These are phyloP conservation scores for Temnothorax curvispinosus DNA, from an alignment of 1,140 invertebrate species.

Conservation along the genomic window DNA sequence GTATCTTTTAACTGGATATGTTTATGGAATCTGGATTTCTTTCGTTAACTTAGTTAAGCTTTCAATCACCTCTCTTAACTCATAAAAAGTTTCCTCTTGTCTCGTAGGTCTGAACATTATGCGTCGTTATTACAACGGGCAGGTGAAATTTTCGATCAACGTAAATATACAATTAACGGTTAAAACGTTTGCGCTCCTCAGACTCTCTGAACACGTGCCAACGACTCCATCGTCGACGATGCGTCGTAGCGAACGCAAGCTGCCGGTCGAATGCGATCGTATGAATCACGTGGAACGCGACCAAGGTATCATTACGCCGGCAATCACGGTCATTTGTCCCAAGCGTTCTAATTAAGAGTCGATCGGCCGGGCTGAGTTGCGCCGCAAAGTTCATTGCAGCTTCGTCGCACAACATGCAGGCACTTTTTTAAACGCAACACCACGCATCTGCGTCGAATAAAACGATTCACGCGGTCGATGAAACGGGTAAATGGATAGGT, in stretches of 20 bases:
- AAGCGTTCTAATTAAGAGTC: constrained; percentile 71
- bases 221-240: constrained; percentile 41
- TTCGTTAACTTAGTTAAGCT: not conserved
- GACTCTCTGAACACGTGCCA: constrained; percentile 59
- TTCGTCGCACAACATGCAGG: not conserved
- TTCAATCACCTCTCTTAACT: not conserved
- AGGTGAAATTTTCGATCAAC: constrained; percentile 10
- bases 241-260: constrained; percentile 43
- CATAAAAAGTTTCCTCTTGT: not conserved
- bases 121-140: not conserved
- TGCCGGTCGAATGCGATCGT: constrained; percentile 52
- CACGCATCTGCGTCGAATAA: constrained; percentile 14
- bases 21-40: not conserved
- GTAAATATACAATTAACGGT: constrained; percentile 15
- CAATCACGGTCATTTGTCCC: constrained; percentile 72
- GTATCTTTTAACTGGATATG: not conserved
- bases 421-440: constrained; percentile 1
- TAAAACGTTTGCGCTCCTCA: not conserved
- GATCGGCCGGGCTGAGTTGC: constrained; percentile 54
- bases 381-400: constrained; percentile 32
- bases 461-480: constrained; percentile 15
- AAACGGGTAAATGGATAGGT: constrained; percentile 2
- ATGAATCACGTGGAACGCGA: constrained; percentile 72
- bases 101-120: not conserved
- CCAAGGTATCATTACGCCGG: constrained; percentile 71